A percentile compares a stretch with the other conserved stretches of the same genome.
Conservation (phyloP, 2,888 invertebrate genomes). For the Brachylomia viminalis region DNA sequence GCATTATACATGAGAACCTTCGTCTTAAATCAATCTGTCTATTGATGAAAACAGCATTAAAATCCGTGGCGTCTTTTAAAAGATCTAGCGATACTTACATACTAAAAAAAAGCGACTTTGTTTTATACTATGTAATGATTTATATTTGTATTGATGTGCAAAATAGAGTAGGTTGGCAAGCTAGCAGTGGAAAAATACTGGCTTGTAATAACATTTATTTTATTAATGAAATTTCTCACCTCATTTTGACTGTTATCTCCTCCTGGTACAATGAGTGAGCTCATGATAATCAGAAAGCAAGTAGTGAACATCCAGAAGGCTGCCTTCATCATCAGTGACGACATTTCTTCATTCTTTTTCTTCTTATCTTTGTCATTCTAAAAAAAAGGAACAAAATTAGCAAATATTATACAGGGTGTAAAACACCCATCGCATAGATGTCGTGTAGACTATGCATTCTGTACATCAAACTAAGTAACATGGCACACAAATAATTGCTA, state of each 20-base stretch:
- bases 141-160: background rate
- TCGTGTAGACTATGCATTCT: no score
- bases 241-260: conserved; percentile 93
- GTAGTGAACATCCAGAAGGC: conserved; percentile 95
- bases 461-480: no score
- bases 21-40: no score
- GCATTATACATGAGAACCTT: no score
- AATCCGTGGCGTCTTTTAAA: no score
- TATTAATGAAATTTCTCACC: conserved; percentile 51
- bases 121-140: no score
- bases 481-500: no score
- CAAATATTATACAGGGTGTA: background rate
- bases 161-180: background rate
- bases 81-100: no score
- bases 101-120: no score
- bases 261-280: conserved; percentile 92
- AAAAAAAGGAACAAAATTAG: conserved; percentile 49
- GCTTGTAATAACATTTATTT: background rate
- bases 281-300: conserved; percentile 93
- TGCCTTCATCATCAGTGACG: conserved; percentile 93
- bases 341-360: conserved; percentile 91
- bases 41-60: no score
- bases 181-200: background rate
- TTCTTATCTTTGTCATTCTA: conserved; percentile 82
- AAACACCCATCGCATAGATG: no score